phyloP scores from a whole-genome alignment of 2,113 vertebrate species.

The Nematolebias whitei region DNA sequence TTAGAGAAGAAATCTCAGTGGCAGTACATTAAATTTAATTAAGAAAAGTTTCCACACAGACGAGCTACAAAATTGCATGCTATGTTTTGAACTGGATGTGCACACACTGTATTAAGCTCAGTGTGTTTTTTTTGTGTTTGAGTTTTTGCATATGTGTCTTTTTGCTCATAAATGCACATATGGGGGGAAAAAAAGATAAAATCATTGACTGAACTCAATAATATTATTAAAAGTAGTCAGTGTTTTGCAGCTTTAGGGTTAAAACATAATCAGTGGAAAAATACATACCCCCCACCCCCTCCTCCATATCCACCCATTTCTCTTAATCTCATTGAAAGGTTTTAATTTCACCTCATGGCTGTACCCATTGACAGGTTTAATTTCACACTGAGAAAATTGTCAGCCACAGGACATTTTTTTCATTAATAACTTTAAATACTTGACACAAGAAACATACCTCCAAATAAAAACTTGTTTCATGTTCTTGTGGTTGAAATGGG shows the following conservation, averaged over 20 bases:
- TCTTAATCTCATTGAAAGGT: slow-evolving; percentile 26
- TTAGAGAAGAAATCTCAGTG: slow-evolving; percentile 67
- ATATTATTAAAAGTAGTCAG: neutral
- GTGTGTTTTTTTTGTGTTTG: neutral
- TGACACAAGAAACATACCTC: slow-evolving; percentile 2
- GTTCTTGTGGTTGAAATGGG: neutral
- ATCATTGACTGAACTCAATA: slow-evolving; percentile 32
- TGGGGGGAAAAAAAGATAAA: slow-evolving; percentile 15
- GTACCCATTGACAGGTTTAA: slow-evolving; percentile 42
- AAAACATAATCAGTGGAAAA: slow-evolving; percentile 44
- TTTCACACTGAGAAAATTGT: slow-evolving; percentile 49
- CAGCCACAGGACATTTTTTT: slow-evolving; percentile 20
- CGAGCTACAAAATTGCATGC: slow-evolving; percentile 57
- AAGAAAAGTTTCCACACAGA: slow-evolving; percentile 51
- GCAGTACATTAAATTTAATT: slow-evolving; percentile 67
- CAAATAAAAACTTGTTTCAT: slow-evolving; percentile 13
- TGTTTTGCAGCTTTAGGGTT: slow-evolving; percentile 34
- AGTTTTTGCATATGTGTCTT: slow-evolving; percentile 13
- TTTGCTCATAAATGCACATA: slow-evolving; percentile 10
- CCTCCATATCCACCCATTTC: slow-evolving; percentile 43
- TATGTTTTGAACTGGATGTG: slow-evolving; percentile 23
- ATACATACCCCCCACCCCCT: neutral
- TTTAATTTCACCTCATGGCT: slow-evolving; percentile 36
- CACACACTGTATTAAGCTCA: slow-evolving; percentile 18
- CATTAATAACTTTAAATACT: slow-evolving; percentile 9